Evolutionary conservation across 2,113 vertebrate genomes (phyloP), one percentile per base, ranked within the genome.

Genomic region (Pantherophis guttatus): DNA sequence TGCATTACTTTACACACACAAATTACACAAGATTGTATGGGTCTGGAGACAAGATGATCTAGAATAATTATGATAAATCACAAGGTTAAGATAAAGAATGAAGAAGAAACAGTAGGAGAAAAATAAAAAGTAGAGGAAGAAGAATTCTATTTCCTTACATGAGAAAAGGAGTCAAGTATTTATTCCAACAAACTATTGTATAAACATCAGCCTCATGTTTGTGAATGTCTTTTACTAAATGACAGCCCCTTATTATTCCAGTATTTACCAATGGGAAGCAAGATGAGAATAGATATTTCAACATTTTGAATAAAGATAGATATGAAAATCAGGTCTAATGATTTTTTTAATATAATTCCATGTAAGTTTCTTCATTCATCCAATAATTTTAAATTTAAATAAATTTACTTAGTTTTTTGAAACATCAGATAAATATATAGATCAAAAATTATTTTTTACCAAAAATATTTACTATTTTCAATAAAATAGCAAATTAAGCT

Each of bases 171-270:
- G 91, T 86, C 91, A 92, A 90, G 11, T 13, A 59, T 70, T 94
- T 91, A 95, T 57, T 54, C 91, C 94, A 94, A 87, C 62, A 93
- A 59, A 8, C 92, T 94, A 95, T 93, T 95, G 94, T 53, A 91
- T 29, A 86, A 93, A 90, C 85, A 93, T 94, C 93, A 95, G 94
- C 94, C 94, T 94, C 95, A 93, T 90, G 93, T 92, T 89, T 88
- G 85, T 95, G 92, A 94, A 95, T 87, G 94, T 26, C 39, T 21
- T 24, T 89, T 9, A 44, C 88, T 57, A 89, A 89, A 33, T 21
- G 33, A 33, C n/a, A 88, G 26, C 17, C 17, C 8, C 17, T 24
- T 57, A 9, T 55, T 21, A 53, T 8, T 29, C 13, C 1, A 8
- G n/a, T 7, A 7, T 88, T 55, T 55, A 29, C 15, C 4, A 33